A percentile compares a stretch with the other conserved stretches of the same genome.
These are phyloP conservation scores for Cosmorhoe ocellata DNA, from an alignment of 2,888 invertebrate species.

Conservation along the genomic window DNA sequence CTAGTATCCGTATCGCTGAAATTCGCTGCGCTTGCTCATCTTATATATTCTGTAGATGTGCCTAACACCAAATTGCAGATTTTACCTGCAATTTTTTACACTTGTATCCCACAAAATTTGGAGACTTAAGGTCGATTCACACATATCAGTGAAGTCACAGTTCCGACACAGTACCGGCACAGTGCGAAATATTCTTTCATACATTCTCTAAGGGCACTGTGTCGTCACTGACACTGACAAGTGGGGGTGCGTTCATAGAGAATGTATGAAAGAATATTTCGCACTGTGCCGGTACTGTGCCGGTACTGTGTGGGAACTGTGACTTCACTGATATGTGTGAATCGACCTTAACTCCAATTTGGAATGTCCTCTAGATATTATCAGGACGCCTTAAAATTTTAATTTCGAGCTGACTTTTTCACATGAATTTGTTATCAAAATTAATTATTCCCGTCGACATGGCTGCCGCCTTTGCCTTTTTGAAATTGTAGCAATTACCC, in stretches of 20 bases:
- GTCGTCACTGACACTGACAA: too few species aligned
- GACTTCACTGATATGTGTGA: too few species aligned
- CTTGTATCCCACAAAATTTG: slow-evolving; percentile 4
- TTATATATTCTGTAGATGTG: slow-evolving; percentile 14
- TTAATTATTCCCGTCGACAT: slow-evolving; percentile 31
- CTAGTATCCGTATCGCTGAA: slow-evolving; percentile 47
- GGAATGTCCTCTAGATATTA: slow-evolving; percentile 25
- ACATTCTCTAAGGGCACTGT: too few species aligned
- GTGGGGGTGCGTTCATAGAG: too few species aligned
- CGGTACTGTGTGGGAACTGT: too few species aligned
- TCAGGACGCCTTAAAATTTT: slow-evolving; percentile 26
- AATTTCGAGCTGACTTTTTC: slow-evolving; percentile 25
- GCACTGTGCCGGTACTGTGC: too few species aligned
- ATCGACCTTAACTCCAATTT: slow-evolving; percentile 23
- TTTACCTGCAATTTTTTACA: too few species aligned
- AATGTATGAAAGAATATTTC: too few species aligned
- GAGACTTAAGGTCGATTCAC: too few species aligned
- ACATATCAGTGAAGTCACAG: slow-evolving; percentile 24
- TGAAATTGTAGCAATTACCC: slow-evolving; percentile 33
- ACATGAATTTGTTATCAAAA: slow-evolving; percentile 25
- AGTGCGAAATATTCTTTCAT: too few species aligned
- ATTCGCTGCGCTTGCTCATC: slow-evolving; percentile 61
- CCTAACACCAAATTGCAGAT: not conserved
- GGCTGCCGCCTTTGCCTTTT: slow-evolving; percentile 19
- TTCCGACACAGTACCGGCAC: too few species aligned